Evolutionary conservation across 2,888 invertebrate species (phyloP).

Genomic region (Troides oblongomaculatus): DNA sequence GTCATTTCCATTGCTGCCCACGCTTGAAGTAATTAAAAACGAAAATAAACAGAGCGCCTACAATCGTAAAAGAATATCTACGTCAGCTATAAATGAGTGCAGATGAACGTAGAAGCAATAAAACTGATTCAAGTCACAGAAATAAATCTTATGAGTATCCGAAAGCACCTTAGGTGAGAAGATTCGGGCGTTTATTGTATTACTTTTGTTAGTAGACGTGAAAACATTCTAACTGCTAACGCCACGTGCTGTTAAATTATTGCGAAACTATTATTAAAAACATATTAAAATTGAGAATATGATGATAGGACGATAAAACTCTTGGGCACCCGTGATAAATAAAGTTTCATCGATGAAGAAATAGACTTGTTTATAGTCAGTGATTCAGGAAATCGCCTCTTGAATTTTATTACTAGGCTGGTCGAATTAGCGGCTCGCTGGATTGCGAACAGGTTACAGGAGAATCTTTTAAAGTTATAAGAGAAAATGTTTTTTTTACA

Average conservation of each 20-base stretch:
- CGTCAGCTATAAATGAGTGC: conserved; percentile 77
- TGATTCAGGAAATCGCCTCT: conserved; percentile 19
- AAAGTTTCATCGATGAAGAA: conserved; percentile 38
- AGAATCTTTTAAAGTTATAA: conserved; percentile 2
- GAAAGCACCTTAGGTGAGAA: conserved; percentile 65
- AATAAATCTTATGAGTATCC: conserved; percentile 74
- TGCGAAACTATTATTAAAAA: conserved; percentile 38
- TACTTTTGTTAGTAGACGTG: conserved; percentile 50
- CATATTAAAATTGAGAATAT: conserved; percentile 46
- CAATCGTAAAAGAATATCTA: conserved; percentile 79
- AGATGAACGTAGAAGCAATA: conserved; percentile 75
- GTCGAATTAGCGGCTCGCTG: conserved; percentile 11
- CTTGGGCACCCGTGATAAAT: conserved; percentile 64
- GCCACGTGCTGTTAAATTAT: conserved; percentile 59
- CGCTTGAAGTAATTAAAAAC: conserved; percentile 79
- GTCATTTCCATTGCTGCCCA: conserved; percentile 71
- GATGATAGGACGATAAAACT: conserved; percentile 56
- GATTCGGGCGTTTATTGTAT: conserved; percentile 57
- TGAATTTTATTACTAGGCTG: conserved; percentile 19
- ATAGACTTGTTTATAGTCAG: conserved; percentile 32
- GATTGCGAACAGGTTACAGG: not conserved
- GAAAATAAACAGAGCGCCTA: conserved; percentile 78
- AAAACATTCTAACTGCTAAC: conserved; percentile 52
- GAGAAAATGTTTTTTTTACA: not conserved
- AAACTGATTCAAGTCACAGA: conserved; percentile 76